Percentiles rank a stretch among this genome's conserved stretches.
Evolutionary conservation across 1,140 invertebrate species (phyloP).

Genomic region (Pseudomyrmex pallidus): DNA sequence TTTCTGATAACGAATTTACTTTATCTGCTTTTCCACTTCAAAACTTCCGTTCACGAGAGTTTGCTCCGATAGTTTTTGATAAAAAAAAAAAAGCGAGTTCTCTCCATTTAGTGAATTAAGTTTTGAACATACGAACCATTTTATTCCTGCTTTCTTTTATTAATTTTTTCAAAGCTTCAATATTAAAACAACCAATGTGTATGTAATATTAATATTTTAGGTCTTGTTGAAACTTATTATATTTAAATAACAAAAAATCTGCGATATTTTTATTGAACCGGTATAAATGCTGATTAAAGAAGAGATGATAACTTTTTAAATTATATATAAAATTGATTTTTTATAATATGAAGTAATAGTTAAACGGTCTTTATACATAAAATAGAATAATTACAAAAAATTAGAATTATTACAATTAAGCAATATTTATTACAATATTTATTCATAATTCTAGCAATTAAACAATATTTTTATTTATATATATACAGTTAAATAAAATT

Average conservation of each 20-base stretch:
- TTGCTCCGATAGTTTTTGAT: not conserved
- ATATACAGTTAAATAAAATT: too few relatives aligned
- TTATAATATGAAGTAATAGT: too few relatives aligned
- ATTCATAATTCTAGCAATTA: too few relatives aligned
- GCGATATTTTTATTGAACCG: too few relatives aligned
- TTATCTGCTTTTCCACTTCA: conserved; percentile 49
- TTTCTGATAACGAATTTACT: conserved; percentile 63
- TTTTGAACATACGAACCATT: not conserved
- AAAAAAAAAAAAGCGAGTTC: not conserved
- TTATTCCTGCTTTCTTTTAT: not conserved
- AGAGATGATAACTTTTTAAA: too few relatives aligned
- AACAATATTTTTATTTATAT: too few relatives aligned
- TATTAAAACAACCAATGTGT: not conserved
- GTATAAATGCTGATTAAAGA: too few relatives aligned
- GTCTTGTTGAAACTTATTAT: not conserved
- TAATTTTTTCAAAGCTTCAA: not conserved
- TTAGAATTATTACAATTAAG: too few relatives aligned
- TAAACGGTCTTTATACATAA: too few relatives aligned
- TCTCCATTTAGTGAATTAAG: not conserved
- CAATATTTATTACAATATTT: too few relatives aligned
- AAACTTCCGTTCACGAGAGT: conserved; percentile 14
- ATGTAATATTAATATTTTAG: not conserved
- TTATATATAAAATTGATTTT: too few relatives aligned
- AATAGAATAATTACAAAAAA: too few relatives aligned
- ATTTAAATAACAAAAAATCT: not conserved